phyloP scores from a whole-genome alignment of 2,888 invertebrate species.

The Lithophane ornitopus region DNA sequence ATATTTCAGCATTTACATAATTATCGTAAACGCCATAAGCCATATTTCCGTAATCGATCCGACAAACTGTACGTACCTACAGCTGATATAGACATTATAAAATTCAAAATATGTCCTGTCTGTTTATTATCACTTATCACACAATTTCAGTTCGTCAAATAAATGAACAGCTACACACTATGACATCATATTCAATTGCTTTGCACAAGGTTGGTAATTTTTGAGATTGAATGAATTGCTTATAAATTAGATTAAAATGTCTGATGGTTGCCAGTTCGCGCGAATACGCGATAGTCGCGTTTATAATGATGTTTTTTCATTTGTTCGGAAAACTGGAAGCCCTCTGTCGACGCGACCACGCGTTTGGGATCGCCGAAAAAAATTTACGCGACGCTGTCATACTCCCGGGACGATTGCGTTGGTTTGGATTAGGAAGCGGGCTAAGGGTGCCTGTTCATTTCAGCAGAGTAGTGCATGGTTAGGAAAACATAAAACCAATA shows the following conservation, averaged over 20 bases:
- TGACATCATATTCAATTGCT: conserved; percentile 52
- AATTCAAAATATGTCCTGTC: conserved; percentile 26
- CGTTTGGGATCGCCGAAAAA: neutral
- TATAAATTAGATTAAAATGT: conserved; percentile 33
- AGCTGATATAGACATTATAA: conserved; percentile 20
- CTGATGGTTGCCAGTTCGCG: neutral
- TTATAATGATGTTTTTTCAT: neutral
- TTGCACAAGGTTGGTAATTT: conserved; percentile 17
- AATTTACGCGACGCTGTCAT: neutral
- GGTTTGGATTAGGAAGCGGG: neutral
- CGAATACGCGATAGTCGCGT: neutral
- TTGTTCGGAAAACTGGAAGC: neutral
- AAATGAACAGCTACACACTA: neutral
- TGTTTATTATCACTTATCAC: conserved; percentile 10
- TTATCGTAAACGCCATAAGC: conserved; percentile 8
- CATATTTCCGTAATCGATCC: conserved; percentile 23
- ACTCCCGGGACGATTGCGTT: neutral
- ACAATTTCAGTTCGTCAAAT: conserved; percentile 5
- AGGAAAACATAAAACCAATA: neutral
- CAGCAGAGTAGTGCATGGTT: neutral
- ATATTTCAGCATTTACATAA: conserved; percentile 5
- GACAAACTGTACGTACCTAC: neutral
- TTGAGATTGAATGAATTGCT: conserved; percentile 47
- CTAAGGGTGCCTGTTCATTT: neutral
- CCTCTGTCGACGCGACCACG: neutral